Evolutionary conservation across 2,888 invertebrate genomes (phyloP).

Genomic region (Orthonevra nobilis): DNA sequence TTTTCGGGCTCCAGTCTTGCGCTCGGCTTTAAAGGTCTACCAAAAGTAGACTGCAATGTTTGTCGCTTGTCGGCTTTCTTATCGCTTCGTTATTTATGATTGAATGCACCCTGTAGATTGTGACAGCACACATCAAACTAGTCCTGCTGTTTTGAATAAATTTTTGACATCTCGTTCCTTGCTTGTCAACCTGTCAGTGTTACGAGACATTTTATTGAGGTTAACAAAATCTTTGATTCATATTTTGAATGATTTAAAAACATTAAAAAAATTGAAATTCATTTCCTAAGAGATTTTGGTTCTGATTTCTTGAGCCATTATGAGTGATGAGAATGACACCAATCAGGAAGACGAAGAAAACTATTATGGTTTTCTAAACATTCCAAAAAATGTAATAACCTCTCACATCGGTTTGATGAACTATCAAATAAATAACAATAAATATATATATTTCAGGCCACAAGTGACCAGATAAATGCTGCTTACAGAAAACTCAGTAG

Average conservation of each 20-base stretch:
- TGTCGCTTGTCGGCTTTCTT: too few species aligned
- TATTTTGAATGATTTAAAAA: conserved; percentile 45
- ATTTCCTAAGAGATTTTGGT: background rate
- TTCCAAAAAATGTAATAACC: conserved; percentile 87
- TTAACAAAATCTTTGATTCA: conserved; percentile 49
- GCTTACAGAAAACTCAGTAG: conserved; percentile 95
- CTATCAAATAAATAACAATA: conserved; percentile 6
- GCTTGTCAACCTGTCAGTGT: too few species aligned
- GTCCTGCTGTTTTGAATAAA: too few species aligned
- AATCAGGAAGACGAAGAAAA: conserved; percentile 85
- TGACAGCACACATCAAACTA: too few species aligned
- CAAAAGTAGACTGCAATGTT: too few species aligned
- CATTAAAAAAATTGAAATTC: conserved; percentile 20
- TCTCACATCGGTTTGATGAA: conserved; percentile 47
- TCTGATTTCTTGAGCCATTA: conserved; percentile 1
- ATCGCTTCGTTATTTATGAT: too few species aligned
- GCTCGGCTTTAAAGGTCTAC: too few species aligned
- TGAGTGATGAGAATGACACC: conserved; percentile 44
- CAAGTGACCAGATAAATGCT: conserved; percentile 94
- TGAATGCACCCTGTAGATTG: too few species aligned
- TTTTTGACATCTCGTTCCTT: too few species aligned
- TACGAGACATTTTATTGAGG: conserved; percentile 51
- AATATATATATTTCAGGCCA: conserved; percentile 86
- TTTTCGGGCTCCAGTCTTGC: too few species aligned
- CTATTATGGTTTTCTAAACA: conserved; percentile 93